These are phyloP conservation scores for Anaspis maculata DNA, from an alignment of 2,888 invertebrate genomes.

Conservation along the genomic window DNA sequence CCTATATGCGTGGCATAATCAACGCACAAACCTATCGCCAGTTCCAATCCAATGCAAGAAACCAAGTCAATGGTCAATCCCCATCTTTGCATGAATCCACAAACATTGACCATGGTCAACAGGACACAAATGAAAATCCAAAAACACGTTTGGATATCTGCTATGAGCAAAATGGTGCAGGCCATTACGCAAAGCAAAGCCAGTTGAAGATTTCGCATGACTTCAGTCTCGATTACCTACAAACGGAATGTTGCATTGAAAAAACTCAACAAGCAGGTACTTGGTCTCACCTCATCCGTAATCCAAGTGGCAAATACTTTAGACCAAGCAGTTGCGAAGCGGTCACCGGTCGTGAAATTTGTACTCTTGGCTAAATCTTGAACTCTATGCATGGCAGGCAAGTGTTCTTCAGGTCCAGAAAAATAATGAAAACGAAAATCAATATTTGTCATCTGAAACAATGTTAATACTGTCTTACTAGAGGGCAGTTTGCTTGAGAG, in stretches of 20 bases:
- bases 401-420: constrained; percentile 55
- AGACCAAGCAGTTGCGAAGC: constrained; percentile 62
- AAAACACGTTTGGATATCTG: constrained; percentile 66
- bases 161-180: constrained; percentile 68
- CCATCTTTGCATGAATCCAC: constrained; percentile 74
- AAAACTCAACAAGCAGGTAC: too few species aligned
- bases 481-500: too few species aligned
- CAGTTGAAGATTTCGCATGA: constrained; percentile 65
- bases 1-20: constrained; percentile 79
- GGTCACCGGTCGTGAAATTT: constrained; percentile 53
- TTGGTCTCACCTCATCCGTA: constrained; percentile 72
- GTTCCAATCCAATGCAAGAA: constrained; percentile 70
- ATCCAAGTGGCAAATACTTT: constrained; percentile 67
- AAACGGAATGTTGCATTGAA: constrained; percentile 17
- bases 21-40: constrained; percentile 74
- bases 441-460: constrained; percentile 49
- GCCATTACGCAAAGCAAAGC: constrained; percentile 71
- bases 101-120: constrained; percentile 63
- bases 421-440: constrained; percentile 56
- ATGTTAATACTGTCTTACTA: background rate
- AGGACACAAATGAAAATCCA: constrained; percentile 72
- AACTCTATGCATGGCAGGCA: constrained; percentile 64
- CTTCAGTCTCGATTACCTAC: constrained; percentile 61
- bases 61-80: constrained; percentile 74
- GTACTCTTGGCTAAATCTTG: constrained; percentile 49